These are phyloP conservation scores for Mastomys coucha DNA, from an alignment of 2,113 vertebrate genomes.

Conservation along the genomic window DNA sequence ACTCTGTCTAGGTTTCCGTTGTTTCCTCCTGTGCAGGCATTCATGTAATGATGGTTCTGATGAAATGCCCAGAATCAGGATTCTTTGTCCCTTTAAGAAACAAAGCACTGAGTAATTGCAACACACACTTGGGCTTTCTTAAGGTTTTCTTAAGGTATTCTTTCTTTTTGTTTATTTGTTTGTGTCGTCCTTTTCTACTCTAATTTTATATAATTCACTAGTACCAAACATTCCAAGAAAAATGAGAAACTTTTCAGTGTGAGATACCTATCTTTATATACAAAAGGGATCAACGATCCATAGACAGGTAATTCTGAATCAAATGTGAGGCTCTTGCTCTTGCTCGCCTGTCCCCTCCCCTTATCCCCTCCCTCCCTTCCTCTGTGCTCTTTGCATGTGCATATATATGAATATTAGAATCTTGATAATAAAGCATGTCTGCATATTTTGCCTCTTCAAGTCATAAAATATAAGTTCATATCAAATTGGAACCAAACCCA, in stretches of 20 bases:
- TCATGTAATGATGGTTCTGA: not conserved
- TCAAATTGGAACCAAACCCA: not conserved
- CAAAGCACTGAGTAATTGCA: not conserved
- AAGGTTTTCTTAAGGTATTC: not conserved
- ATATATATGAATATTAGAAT: not conserved
- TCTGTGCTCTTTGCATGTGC: not conserved
- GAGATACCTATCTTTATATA: not conserved
- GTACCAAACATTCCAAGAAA: not conserved
- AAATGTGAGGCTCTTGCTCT: not conserved
- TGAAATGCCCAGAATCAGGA: not conserved
- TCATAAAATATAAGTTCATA: not conserved
- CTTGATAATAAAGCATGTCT: not conserved
- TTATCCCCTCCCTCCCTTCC: not conserved
- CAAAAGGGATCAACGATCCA: not conserved
- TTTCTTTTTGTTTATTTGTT: not conserved
- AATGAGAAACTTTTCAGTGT: not conserved
- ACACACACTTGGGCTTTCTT: not conserved
- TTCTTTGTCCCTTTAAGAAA: not conserved
- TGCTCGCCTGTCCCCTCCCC: not conserved
- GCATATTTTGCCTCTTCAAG: not conserved
- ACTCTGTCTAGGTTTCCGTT: not conserved
- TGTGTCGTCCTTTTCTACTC: not conserved
- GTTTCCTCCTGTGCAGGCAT: not conserved
- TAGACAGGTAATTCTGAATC: not conserved
- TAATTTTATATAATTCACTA: not conserved